phyloP scores from a whole-genome alignment of 2,888 invertebrate genomes.

The Conomelus anceps region DNA sequence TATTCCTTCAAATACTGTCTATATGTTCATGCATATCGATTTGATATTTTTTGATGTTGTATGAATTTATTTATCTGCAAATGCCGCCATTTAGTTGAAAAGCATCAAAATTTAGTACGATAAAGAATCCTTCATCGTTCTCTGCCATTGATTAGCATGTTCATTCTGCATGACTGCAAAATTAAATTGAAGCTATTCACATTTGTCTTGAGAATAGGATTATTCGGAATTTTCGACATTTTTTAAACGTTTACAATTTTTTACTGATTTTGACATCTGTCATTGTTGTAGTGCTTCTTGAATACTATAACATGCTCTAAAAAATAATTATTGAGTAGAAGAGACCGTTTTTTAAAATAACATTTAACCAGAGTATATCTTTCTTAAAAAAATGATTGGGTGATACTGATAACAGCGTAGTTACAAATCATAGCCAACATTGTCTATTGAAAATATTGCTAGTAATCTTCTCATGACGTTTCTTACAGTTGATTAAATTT shows the following conservation, averaged over 20 bases:
- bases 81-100: not conserved
- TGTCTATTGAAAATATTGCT: not conserved
- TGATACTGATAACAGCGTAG: no score
- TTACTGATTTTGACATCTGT: no score
- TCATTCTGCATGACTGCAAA: not conserved
- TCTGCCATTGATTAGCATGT: not conserved
- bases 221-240: no score
- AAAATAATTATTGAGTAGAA: no score
- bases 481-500: not conserved
- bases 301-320: no score
- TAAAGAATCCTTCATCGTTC: not conserved
- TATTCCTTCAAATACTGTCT: not conserved
- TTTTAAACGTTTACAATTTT: no score
- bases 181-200: not conserved
- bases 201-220: no score
- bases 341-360: no score
- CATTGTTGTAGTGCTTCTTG: not conserved
- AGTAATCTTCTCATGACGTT: not conserved
- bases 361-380: no score
- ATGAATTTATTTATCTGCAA: not conserved
- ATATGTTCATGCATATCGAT: not conserved
- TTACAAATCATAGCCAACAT: not conserved
- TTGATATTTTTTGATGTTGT: not conserved
- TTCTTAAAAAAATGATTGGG: no score
- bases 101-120: not conserved